Conservation (phyloP, 1,140 invertebrate species). For the Pogonus chalceus region DNA sequence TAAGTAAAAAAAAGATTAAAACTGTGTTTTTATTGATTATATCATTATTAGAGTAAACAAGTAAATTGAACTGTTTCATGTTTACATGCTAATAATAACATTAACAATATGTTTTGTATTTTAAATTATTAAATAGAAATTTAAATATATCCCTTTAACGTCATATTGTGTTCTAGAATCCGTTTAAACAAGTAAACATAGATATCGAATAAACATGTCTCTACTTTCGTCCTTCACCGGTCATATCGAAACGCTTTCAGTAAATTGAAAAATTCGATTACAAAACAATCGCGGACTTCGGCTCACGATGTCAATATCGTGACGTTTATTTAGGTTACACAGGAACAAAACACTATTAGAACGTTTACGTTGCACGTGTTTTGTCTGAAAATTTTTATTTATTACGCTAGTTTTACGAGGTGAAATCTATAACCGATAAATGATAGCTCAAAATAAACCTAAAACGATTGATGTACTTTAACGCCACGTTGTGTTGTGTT, state of each 20-base stretch:
- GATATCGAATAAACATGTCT: not conserved
- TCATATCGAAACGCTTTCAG: not conserved
- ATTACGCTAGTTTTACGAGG: not conserved
- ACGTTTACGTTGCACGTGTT: not conserved
- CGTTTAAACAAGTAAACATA: not conserved
- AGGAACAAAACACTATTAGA: not conserved
- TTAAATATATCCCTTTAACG: not conserved
- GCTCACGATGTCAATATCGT: not conserved
- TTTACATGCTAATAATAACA: no score
- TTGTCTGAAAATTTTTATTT: not conserved
- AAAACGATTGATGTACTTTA: no score
- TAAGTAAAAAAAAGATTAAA: no score
- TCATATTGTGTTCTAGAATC: not conserved
- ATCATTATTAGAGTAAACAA: no score
- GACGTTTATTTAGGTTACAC: slow-evolving; percentile 1
- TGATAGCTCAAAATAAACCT: no score
- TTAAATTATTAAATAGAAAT: not conserved
- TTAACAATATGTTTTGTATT: not conserved
- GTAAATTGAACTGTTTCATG: no score
- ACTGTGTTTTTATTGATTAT: no score
- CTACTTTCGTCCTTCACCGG: not conserved
- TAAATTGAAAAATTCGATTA: not conserved
- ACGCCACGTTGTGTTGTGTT: no score
- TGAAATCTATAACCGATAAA: no score
- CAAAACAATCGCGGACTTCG: not conserved